Evolutionary conservation across 2,888 invertebrate genomes (phyloP).

Genomic region (Zygogramma bicolorata): DNA sequence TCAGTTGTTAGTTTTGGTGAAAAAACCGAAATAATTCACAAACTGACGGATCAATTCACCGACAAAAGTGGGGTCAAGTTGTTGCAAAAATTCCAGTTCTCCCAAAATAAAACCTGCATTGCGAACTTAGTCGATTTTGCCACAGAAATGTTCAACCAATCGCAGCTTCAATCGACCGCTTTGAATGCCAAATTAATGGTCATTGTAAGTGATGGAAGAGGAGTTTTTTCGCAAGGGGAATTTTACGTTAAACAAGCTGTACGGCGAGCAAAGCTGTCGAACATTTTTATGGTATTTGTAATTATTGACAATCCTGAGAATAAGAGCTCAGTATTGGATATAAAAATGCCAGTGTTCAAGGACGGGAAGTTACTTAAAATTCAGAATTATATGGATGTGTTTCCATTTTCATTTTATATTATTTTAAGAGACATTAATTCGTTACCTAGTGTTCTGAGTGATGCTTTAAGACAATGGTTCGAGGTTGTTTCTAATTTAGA

Average conservation of each 20-base stretch:
- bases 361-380: constrained; percentile 73
- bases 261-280: constrained; percentile 81
- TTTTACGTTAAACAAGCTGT: constrained; percentile 83
- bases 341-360: constrained; percentile 81
- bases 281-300: constrained; percentile 94
- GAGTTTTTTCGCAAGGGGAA: constrained; percentile 90
- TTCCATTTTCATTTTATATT: constrained; percentile 98
- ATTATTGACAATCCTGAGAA: constrained; percentile 94
- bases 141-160: constrained; percentile 75
- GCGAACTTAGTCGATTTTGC: constrained; percentile 85
- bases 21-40: constrained; percentile 85
- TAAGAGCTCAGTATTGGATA: constrained; percentile 93
- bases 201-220: constrained; percentile 95
- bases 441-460: constrained; percentile 91
- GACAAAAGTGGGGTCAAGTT: constrained; percentile 87
- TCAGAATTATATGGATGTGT: constrained; percentile 90
- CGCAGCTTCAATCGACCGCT: constrained; percentile 66
- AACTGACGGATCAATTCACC: constrained; percentile 87
- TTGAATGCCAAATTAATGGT: constrained; percentile 87
- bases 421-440: constrained; percentile 90
- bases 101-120: constrained; percentile 90
- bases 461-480: constrained; percentile 98
- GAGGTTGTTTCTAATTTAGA: constrained; percentile 84
- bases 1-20: constrained; percentile 94
- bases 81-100: constrained; percentile 85